Evolutionary conservation across 2,888 invertebrate species (phyloP).

Genomic region (Encarsia formosa): DNA sequence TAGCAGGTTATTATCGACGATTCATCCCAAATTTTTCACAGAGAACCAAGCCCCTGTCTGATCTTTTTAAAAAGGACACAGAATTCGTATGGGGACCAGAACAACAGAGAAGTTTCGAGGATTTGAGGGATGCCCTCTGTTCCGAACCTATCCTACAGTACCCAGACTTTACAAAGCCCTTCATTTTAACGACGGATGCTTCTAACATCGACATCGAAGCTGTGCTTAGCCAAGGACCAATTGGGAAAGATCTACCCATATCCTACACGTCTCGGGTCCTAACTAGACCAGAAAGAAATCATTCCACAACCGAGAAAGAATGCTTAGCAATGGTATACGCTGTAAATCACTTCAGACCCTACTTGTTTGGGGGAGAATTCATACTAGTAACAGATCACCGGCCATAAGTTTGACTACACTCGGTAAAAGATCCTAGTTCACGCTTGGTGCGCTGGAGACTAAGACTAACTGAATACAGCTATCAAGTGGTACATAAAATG

Average conservation of each 20-base stretch:
- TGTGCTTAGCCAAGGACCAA: background rate
- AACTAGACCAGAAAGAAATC: background rate
- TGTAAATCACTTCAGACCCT: background rate
- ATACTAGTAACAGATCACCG: background rate
- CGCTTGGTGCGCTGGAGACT: background rate
- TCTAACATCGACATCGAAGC: background rate
- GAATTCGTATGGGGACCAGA: constrained; percentile 2
- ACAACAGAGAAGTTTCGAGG: no score
- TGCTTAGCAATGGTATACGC: background rate
- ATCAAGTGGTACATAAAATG: no score
- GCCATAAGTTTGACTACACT: background rate
- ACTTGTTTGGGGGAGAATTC: background rate
- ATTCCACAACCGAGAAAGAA: background rate
- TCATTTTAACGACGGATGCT: background rate
- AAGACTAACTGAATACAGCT: background rate
- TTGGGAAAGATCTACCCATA: background rate
- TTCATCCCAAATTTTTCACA: background rate
- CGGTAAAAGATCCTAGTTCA: background rate
- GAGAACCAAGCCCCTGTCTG: background rate
- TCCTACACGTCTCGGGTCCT: background rate
- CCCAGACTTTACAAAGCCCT: background rate
- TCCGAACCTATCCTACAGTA: background rate
- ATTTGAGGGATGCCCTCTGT: no score
- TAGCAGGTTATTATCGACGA: background rate
- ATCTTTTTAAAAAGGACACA: background rate